Base-by-base conservation (phyloP, 2,888 invertebrate genomes). In the Dryomyza anilis region DNA sequence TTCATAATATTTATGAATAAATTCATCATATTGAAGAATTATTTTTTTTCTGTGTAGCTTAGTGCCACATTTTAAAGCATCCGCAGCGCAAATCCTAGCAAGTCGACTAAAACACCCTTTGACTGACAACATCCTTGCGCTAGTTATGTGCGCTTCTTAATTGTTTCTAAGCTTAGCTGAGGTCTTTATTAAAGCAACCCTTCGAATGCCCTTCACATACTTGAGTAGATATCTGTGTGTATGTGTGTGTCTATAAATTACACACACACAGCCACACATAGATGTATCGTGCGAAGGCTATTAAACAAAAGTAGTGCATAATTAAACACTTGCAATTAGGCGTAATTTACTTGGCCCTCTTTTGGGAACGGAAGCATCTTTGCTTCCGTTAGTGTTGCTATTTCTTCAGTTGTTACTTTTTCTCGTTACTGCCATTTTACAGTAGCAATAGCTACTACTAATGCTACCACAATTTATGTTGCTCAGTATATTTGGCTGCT, bases 321-420 rank as follows among this genome's bases (percentile, higher is more conserved):
- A 78, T 78, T 78, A 78, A 78, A 78, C 74, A 76, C 73, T 79
- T 73, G 74, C 78, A 78, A 78, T 78, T 78, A 78, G 78, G 75
- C 76, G 78, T 78, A 78, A 78, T 78, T 78, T 78, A 76, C 76
- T 77, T 74, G 69, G 64, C 65, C 69, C 68, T 72, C 71, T 62
- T 71, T 70, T 69, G 33, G 19, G 46, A 7, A 10, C 46, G 58
- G 33, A 57, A 27, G 59, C 33, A 7, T 30, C 19, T 29, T 30
- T 48, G 48, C 23, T 39, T 39, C 21, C 23, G 36, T n/a, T n/a
- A 56, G 48, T 25, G 21, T 23, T 19, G 5, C 14, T 50, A n/a
- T 25, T 21, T 50, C 50, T n/a, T 14, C 39, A 56, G 27, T 16
- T 43, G 12, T 21, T 12, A 19, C 36, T 14, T 25, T 12, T 21